Conservation (phyloP, 2,113 vertebrate genomes). For the Chloebia gouldiae region DNA sequence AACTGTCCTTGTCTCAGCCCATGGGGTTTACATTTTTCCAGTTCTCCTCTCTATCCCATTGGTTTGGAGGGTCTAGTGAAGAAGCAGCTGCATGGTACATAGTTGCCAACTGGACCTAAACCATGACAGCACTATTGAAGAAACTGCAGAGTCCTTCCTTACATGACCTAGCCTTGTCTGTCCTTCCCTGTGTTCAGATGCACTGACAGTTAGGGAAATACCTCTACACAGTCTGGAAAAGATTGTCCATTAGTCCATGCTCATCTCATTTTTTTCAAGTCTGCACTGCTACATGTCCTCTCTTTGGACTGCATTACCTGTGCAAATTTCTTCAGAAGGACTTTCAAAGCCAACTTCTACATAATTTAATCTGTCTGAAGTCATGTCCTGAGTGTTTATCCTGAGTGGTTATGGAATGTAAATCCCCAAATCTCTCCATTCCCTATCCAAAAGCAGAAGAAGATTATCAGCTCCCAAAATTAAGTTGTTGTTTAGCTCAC, state of each 20-base stretch:
- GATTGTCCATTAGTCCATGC: background rate
- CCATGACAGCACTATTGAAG: accelerated
- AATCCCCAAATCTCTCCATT: background rate
- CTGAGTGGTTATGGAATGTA: background rate
- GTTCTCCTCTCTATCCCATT: background rate
- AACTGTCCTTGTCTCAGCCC: background rate
- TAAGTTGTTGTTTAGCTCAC: background rate
- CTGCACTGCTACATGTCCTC: background rate
- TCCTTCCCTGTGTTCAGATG: background rate
- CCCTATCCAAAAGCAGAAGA: background rate
- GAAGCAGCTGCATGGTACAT: background rate
- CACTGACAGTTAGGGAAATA: background rate
- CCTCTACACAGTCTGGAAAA: background rate
- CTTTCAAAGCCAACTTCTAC: background rate
- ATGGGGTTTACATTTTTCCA: background rate
- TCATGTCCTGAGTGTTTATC: background rate
- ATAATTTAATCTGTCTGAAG: background rate
- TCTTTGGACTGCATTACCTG: background rate
- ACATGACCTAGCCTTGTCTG: background rate
- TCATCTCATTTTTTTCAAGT: background rate
- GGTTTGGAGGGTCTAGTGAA: background rate
- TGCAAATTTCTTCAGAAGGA: background rate
- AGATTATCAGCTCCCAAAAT: background rate
- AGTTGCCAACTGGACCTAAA: background rate
- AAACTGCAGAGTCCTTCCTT: background rate